phyloP scores from a whole-genome alignment of 2,888 invertebrate genomes.

The Pocota personata region DNA sequence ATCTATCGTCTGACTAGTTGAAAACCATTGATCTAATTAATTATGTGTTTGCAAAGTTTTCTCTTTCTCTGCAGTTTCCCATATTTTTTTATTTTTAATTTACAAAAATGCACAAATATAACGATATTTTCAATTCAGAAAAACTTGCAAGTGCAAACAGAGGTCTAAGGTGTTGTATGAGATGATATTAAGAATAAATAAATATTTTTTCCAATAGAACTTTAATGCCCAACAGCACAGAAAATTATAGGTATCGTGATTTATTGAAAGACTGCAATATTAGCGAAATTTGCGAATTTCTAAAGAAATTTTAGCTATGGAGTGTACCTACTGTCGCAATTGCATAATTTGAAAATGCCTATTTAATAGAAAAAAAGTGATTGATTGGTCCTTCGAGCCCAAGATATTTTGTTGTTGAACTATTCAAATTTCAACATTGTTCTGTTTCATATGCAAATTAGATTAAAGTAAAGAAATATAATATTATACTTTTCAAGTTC shows the following conservation, averaged over 20 bases:
- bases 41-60: too few relatives aligned
- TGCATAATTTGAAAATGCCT: constrained; percentile 26
- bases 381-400: constrained; percentile 66
- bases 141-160: constrained; percentile 8
- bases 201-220: constrained; percentile 39
- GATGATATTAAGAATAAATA: constrained; percentile 76
- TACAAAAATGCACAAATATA: too few relatives aligned
- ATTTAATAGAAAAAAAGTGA: constrained; percentile 45
- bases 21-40: too few relatives aligned
- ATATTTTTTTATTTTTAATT: too few relatives aligned
- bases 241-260: constrained; percentile 37
- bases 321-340: background rate
- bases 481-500: constrained; percentile 26
- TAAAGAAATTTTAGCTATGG: background rate
- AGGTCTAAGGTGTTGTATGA: constrained; percentile 28
- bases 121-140: too few relatives aligned
- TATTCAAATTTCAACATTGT: constrained; percentile 21
- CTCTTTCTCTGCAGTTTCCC: too few relatives aligned
- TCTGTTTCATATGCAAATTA: constrained; percentile 24
- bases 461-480: constrained; percentile 18
- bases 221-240: constrained; percentile 68
- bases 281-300: background rate
- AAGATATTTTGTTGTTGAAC: constrained; percentile 40
- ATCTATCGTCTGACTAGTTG: too few relatives aligned
- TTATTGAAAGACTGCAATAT: constrained; percentile 22